Evolutionary conservation across 2,888 invertebrate genomes (phyloP).

Genomic region (Eupithecia vulgata): DNA sequence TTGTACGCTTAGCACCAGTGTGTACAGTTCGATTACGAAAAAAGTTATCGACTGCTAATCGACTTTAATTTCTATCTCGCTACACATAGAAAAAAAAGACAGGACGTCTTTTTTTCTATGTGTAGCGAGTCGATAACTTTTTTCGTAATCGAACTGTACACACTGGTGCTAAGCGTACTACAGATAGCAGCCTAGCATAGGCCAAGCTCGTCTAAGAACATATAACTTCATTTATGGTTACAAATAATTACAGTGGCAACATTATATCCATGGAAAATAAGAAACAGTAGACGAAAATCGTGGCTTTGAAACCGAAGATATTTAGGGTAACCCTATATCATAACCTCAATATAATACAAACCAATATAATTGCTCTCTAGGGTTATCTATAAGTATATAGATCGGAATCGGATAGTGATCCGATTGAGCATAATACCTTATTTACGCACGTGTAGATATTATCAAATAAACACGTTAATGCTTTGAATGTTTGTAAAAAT

Average conservation of each 20-base stretch:
- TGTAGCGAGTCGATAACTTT: background rate
- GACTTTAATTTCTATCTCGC: no score
- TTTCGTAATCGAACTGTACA: no score
- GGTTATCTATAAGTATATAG: background rate
- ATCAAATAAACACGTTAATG: slow-evolving; percentile 30
- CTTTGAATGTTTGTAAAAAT: slow-evolving; percentile 48
- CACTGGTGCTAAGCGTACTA: background rate
- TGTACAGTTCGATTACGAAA: no score
- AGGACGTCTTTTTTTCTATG: background rate
- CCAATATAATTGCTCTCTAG: background rate
- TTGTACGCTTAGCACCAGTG: background rate
- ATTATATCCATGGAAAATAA: background rate
- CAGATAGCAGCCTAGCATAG: background rate
- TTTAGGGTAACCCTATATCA: background rate
- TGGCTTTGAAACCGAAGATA: background rate
- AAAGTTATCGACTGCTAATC: no score
- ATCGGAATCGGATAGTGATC: no score
- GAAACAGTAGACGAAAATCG: background rate
- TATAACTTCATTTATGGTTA: background rate
- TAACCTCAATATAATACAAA: background rate
- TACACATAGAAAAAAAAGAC: background rate
- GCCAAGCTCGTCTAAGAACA: background rate
- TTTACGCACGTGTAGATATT: slow-evolving; percentile 7
- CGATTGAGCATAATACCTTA: background rate
- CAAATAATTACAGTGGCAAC: background rate